Base-by-base conservation (phyloP, 2,113 vertebrate genomes). In the Ptychochromis oligacanthus region DNA sequence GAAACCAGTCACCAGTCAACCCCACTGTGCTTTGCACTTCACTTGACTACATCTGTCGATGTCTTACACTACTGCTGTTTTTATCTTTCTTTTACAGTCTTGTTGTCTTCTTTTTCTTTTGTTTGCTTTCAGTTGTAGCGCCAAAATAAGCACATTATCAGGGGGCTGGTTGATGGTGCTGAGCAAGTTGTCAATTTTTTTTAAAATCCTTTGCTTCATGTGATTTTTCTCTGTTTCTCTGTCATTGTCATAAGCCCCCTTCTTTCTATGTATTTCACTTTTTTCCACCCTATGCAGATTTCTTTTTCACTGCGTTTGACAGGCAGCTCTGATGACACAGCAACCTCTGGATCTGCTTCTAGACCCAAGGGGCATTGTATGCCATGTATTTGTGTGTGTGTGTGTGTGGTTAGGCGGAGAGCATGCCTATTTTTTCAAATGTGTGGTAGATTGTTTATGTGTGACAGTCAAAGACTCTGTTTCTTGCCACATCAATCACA, bases 251-350 rank as follows among this genome's bases (percentile, higher is more conserved):
- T 34, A 54, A 55, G 22, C 54, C 49, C n/a, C 4, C 1, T 49
- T 26, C 20, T 11, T 10, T 13, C 72, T 55, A 46, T 62, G 20
- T 77, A 2, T 59, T 46, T 75, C 76, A 38, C 77, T 62, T 85
- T 80, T 83, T 52, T 55, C 60, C 57, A 14, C 89, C 61, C 36
- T 60, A 57, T 85, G 75, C 86, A 84, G 64, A 89, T 88, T 83
- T 85, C 54, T 49, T 78, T 64, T 86, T 75, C 77, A 26, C 46
- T 14, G 31, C 22, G 61, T 87, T 82, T 92, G 92, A 90, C 82
- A 76, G 87, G 87, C 82, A 89, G 83, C 79, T 89, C 54, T 86
- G 89, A 88, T 89, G 91, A 91, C 86, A 70, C 82, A 17, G 88
- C 84, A 67, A 88, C 82, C 85, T 85, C 64, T 85, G 87, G 87